A percentile compares a stretch with the other conserved stretches of the same genome.
Conservation (phyloP, 2,888 invertebrate species). For the Amblyjoppa proteus region DNA sequence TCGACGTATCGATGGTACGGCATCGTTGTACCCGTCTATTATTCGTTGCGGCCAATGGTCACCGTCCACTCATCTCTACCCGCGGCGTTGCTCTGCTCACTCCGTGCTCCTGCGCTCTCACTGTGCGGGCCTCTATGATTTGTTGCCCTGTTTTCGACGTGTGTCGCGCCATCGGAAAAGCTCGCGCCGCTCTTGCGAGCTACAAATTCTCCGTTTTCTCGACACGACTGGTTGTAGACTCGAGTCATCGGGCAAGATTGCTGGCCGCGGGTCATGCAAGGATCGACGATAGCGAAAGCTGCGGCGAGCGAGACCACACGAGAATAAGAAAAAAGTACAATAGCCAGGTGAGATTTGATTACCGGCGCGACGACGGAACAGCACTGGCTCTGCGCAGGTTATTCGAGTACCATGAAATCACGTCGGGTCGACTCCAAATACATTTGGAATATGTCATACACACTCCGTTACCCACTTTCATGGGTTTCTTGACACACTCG, state of each 20-base stretch:
- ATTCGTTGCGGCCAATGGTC: conserved; percentile 81
- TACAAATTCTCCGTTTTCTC: background rate
- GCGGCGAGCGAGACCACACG: background rate
- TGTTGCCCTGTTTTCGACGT: conserved; percentile 80
- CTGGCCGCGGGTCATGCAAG: background rate
- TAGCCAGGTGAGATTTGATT: too few species aligned
- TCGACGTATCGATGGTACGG: conserved; percentile 79
- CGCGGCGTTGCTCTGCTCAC: conserved; percentile 2
- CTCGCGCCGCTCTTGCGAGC: background rate
- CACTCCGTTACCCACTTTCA: too few species aligned
- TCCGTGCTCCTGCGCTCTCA: background rate
- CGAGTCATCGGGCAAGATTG: conserved; percentile 5
- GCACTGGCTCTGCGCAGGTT: too few species aligned
- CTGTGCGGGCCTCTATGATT: conserved; percentile 76
- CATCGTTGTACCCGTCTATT: conserved; percentile 80
- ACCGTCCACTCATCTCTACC: conserved; percentile 48
- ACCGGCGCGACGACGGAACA: too few species aligned
- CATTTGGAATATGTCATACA: too few species aligned
- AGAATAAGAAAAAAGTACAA: conserved; percentile 1
- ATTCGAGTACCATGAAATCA: too few species aligned
- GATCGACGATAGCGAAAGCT: background rate
- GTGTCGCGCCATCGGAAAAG: conserved; percentile 70
- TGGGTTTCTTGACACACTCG: too few species aligned
- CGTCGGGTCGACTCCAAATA: too few species aligned
- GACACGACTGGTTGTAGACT: background rate